Evolutionary conservation across 1,140 invertebrate genomes (phyloP), one percentile per base, ranked within the genome.

Genomic region (Littorina saxatilis): DNA sequence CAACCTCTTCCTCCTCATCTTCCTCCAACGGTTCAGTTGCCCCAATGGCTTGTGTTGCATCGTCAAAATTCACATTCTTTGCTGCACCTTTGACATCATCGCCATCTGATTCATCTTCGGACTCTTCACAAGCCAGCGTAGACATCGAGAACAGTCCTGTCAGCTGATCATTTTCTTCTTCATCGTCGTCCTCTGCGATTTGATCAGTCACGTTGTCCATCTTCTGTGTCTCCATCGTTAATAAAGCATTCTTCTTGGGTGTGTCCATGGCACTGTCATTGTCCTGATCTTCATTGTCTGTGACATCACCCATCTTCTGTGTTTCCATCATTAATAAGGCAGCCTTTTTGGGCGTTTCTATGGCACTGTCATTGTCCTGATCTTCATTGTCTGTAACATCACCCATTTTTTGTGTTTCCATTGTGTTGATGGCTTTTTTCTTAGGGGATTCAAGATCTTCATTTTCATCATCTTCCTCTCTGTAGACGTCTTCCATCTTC

Each of bases 51-150:
- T 85, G 79, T n/a, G 84, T 85, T 5, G 79, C 72, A 58, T 84
- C 81, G 78, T 85, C 68, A 79, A 73, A 61, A 37, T 47, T 47
- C 20, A 72, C 58, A 3, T 68, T 43, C 35, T 27, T 29, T 35
- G 27, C 63, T 70, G 23, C 55, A 27, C 68, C 47, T n/a, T n/a
- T 79, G 20, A 73, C 74, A 17, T 50, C 74, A 15, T 82, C n/a
- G n/a, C n/a, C 74, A n/a, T 75, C 74, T n/a, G 39, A 37, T 17
- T 50, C 50, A 23, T 79, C 82, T n/a, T 84, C 84, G 35, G 76
- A 78, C 27, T 86, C 52, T 50, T 89, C 87, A 83, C 84, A 86
- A 17, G 87, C 87, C 32, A 89, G 66, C 47, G 88, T 89, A 9
- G 88, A 82, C 35, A 79, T 83, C 3, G 68, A 79, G 72, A 89